Conservation (phyloP, 2,113 vertebrate genomes). For the Pao palembangensis region DNA sequence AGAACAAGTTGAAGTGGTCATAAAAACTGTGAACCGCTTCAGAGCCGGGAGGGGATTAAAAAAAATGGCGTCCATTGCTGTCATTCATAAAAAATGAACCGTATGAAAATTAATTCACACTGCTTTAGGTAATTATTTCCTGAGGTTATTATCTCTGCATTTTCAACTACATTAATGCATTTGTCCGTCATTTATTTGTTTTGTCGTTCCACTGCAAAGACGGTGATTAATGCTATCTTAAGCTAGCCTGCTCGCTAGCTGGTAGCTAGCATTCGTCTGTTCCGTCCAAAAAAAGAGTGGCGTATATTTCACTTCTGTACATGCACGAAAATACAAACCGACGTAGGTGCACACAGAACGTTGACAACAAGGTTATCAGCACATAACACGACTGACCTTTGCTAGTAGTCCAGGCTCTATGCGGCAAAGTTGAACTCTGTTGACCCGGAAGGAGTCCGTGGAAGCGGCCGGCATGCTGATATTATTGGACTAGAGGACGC, state of each 20-base stretch:
- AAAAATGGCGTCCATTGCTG: no score
- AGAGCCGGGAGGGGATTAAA: no score
- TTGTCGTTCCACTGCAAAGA: slow-evolving; percentile 25
- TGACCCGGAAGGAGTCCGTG: slow-evolving; percentile 65
- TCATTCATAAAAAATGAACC: no score
- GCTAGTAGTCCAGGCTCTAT: slow-evolving; percentile 45
- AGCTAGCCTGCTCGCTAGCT: slow-evolving; percentile 39
- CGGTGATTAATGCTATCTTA: slow-evolving; percentile 14
- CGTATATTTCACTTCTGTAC: background rate
- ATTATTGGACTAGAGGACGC: slow-evolving; percentile 33
- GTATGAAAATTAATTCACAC: no score
- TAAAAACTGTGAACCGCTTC: no score
- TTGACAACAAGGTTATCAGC: background rate
- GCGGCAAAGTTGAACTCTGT: slow-evolving; percentile 41
- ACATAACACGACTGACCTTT: slow-evolving; percentile 66
- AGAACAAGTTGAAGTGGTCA: no score
- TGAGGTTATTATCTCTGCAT: no score
- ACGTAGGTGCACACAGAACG: slow-evolving; percentile 21
- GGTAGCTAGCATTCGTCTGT: slow-evolving; percentile 6
- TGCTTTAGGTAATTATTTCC: no score
- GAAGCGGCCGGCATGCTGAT: background rate
- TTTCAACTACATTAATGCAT: no score
- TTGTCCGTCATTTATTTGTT: background rate
- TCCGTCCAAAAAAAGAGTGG: background rate
- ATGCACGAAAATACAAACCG: background rate